Evolutionary conservation across 2,797 vertebrate genomes (phyloP).

Genomic region (Rhynchonycteris naso): DNA sequence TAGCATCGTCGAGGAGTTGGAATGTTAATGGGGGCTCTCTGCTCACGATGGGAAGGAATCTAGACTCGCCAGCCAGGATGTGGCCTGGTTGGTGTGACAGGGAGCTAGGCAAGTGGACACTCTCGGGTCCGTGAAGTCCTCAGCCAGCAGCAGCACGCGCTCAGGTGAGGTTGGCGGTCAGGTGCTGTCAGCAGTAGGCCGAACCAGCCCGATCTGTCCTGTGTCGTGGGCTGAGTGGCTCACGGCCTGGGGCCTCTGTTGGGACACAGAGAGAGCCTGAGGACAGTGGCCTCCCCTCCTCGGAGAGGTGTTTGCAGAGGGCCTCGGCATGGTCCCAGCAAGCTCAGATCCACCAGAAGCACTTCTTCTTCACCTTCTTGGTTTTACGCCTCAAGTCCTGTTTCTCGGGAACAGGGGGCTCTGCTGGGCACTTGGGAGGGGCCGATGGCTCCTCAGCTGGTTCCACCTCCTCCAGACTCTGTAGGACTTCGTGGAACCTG

Average conservation of each 20-base stretch:
- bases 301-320: not conserved
- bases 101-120: not conserved
- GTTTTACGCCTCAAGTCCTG: constrained; percentile 89
- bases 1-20: not conserved
- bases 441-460: constrained; percentile 75
- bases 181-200: not conserved
- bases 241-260: not conserved
- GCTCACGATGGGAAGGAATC: not conserved
- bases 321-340: not conserved
- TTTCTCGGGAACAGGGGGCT: constrained; percentile 82
- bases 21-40: not conserved
- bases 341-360: constrained; percentile 98
- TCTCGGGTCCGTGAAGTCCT: constrained; percentile 31
- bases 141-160: not conserved
- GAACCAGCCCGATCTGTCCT: not conserved
- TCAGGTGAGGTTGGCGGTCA: not conserved
- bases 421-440: constrained; percentile 80
- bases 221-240: not conserved
- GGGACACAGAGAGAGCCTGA: not conserved
- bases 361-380: constrained; percentile 97
- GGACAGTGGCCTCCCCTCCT: not conserved
- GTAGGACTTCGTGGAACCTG: constrained; percentile 91
- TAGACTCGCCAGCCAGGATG: not conserved
- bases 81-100: not conserved
- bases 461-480: constrained; percentile 84